Conservation (phyloP, 1,140 invertebrate species). For the Heliconius himera region DNA sequence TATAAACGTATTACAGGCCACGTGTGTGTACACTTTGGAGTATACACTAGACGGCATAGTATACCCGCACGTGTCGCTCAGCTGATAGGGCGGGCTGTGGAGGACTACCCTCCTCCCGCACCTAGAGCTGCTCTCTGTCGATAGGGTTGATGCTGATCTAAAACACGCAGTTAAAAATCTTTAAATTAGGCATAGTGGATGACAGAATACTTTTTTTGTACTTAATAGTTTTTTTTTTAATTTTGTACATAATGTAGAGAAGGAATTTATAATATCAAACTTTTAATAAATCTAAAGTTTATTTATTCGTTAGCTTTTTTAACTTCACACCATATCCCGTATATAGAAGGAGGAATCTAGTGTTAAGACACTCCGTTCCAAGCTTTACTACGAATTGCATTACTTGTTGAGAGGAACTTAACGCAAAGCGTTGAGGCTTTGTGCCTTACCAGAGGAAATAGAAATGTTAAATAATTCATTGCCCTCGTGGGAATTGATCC, state of each 20-base stretch:
- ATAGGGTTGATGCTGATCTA: background rate
- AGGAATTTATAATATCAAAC: background rate
- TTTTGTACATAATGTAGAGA: background rate
- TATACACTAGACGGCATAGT: constrained; percentile 40
- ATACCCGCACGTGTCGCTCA: constrained; percentile 69
- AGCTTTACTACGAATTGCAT: too few species aligned
- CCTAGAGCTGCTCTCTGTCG: constrained; percentile 29
- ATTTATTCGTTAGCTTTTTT: too few species aligned
- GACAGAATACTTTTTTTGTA: background rate
- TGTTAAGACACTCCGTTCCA: too few species aligned
- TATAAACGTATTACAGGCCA: constrained; percentile 2
- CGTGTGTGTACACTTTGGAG: constrained; percentile 10
- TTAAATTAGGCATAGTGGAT: background rate
- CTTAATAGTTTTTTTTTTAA: background rate
- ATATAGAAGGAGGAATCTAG: too few species aligned
- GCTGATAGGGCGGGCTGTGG: constrained; percentile 67
- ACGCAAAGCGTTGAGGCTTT: too few species aligned
- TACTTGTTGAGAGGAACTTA: too few species aligned
- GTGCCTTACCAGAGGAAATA: too few species aligned
- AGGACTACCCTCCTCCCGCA: constrained; percentile 50
- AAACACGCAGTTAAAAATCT: background rate
- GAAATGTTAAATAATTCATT: too few species aligned
- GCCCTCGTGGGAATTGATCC: too few species aligned
- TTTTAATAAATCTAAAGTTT: too few species aligned
- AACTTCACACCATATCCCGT: too few species aligned